A percentile compares a stretch with the other conserved stretches of the same genome.
Conservation (phyloP, 2,797 vertebrate genomes). For the Tiaroga cobitis region DNA sequence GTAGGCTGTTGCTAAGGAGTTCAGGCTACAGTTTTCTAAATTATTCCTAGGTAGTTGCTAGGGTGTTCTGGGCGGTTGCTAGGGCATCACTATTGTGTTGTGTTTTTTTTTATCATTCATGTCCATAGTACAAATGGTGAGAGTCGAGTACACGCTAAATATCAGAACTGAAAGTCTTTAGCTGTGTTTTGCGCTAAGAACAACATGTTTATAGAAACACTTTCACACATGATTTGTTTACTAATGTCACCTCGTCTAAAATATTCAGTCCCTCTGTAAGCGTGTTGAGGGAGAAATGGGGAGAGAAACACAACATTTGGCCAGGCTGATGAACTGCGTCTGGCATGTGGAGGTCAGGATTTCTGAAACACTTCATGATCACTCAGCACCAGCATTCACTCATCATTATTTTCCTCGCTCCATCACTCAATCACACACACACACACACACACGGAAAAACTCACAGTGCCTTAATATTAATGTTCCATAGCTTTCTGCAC, state of each 20-base stretch:
- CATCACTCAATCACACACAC: conserved; percentile 6
- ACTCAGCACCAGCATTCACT: conserved; percentile 53
- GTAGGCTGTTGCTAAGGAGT: no score
- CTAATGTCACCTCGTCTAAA: background rate
- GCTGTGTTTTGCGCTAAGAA: background rate
- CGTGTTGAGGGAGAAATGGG: background rate
- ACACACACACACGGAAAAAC: conserved; percentile 12
- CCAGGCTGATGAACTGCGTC: conserved; percentile 39
- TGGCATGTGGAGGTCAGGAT: conserved; percentile 47
- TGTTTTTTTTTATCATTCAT: background rate
- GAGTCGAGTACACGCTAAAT: background rate
- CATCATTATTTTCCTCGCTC: conserved; percentile 59
- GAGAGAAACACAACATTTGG: conserved; percentile 2
- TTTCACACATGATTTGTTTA: conserved; percentile 16
- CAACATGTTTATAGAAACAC: background rate
- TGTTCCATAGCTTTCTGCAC: conserved; percentile 30
- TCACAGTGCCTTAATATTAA: conserved; percentile 1
- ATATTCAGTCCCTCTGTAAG: background rate
- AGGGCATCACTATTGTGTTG: background rate
- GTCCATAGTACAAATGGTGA: background rate
- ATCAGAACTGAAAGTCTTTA: background rate
- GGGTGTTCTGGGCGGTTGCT: no score
- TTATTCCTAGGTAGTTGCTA: background rate
- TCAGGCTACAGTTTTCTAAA: background rate
- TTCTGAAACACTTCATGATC: conserved; percentile 54